Conservation (phyloP, 2,113 vertebrate genomes). For the crab-eating macaque (Macaca fascicularis) region DNA sequence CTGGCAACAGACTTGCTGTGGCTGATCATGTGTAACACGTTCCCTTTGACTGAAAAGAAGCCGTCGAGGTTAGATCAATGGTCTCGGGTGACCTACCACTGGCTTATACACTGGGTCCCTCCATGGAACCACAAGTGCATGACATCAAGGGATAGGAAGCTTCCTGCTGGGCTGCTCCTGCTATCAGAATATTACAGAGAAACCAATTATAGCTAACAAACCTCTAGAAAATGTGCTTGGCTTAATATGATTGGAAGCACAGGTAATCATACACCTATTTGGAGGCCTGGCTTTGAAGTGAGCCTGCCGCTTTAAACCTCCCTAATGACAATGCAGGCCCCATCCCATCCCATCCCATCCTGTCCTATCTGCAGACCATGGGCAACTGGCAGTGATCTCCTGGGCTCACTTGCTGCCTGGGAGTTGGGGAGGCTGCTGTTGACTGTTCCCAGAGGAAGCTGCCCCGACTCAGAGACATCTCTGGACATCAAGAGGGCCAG, state of each 20-base stretch:
- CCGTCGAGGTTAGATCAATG: background rate
- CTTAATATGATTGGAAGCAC: background rate
- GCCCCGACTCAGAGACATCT: background rate
- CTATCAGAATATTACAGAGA: background rate
- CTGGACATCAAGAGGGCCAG: rapidly evolving
- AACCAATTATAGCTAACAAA: background rate
- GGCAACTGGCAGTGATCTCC: background rate
- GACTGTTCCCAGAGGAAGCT: background rate
- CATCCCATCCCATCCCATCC: too few relatives aligned
- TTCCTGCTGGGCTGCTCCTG: background rate
- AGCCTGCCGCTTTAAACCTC: background rate
- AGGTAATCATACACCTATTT: background rate
- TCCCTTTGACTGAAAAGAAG: background rate
- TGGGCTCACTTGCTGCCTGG: background rate
- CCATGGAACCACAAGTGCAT: background rate
- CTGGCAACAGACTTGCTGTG: background rate
- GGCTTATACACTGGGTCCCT: too few relatives aligned
- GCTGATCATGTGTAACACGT: rapidly evolving
- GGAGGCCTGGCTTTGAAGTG: background rate
- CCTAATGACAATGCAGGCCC: background rate
- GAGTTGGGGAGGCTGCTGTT: background rate
- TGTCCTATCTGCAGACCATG: too few relatives aligned
- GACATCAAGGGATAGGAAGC: background rate
- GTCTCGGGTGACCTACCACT: rapidly evolving
- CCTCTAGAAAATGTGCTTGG: rapidly evolving